phyloP scores from a whole-genome alignment of 2,797 vertebrate species.

The Vultur gryphus region DNA sequence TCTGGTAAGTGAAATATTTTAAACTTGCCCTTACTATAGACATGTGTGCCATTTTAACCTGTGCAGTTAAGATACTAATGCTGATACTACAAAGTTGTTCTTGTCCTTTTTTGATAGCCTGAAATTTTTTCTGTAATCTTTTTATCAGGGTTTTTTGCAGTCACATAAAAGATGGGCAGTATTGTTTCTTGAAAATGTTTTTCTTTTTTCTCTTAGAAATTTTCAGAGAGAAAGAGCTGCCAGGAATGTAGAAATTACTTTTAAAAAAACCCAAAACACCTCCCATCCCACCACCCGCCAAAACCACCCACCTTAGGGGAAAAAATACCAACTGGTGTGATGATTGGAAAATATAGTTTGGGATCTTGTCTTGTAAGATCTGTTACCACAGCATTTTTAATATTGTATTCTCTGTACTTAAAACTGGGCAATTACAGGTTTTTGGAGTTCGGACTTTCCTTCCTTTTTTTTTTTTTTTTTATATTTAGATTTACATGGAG shows the following conservation, averaged over 20 bases:
- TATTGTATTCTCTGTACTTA: background rate
- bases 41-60: background rate
- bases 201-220: background rate
- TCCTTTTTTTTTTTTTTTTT: background rate
- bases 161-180: background rate
- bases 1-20: background rate
- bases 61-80: background rate
- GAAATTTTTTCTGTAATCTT: background rate
- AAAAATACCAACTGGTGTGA: background rate
- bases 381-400: background rate
- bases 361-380: background rate
- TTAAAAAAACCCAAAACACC: background rate
- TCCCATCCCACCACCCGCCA: rapidly evolving
- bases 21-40: background rate
- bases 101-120: background rate
- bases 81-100: background rate
- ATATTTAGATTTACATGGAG: background rate
- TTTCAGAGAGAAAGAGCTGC: background rate
- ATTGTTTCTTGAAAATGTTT: background rate
- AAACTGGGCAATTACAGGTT: background rate
- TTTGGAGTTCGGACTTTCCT: background rate
- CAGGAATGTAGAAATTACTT: background rate
- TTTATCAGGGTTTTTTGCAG: background rate
- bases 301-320: background rate
- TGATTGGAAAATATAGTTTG: background rate